Evolutionary conservation across 2,797 vertebrate species (phyloP).

Genomic region (Pogonophryne albipinna): DNA sequence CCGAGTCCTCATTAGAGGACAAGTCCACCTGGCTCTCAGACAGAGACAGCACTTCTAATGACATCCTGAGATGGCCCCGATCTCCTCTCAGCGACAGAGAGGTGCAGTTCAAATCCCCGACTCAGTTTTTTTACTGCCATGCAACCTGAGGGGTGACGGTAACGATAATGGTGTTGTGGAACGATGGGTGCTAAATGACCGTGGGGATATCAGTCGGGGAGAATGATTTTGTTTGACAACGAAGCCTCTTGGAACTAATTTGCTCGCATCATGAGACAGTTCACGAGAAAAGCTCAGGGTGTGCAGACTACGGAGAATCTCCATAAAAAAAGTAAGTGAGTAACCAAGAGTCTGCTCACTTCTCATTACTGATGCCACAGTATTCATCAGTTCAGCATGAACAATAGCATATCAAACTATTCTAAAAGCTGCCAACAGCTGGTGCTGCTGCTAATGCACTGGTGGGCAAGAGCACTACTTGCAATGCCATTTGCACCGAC

Average conservation of each 20-base stretch:
- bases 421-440: conserved; percentile 39
- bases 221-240: conserved; percentile 44
- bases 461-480: conserved; percentile 30
- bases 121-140: conserved; percentile 39
- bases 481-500: conserved; percentile 38
- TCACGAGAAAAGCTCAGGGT: conserved; percentile 16
- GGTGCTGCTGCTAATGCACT: conserved; percentile 36
- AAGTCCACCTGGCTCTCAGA: conserved; percentile 73
- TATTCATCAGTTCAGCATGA: conserved; percentile 43
- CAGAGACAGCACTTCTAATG: conserved; percentile 69
- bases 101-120: conserved; percentile 64
- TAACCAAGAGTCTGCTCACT: conserved; percentile 8
- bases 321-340: conserved; percentile 1
- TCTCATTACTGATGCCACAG: conserved; percentile 32
- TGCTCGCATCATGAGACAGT: conserved; percentile 17
- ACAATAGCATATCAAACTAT: conserved; percentile 31
- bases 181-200: conserved; percentile 57
- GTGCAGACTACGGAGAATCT: conserved; percentile 5
- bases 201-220: conserved; percentile 24
- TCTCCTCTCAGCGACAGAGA: conserved; percentile 57
- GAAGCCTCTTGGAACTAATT: conserved; percentile 16
- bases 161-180: conserved; percentile 62
- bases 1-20: conserved; percentile 72
- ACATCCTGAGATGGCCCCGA: conserved; percentile 68
- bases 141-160: conserved; percentile 61